phyloP scores from a whole-genome alignment of 2,113 vertebrate genomes.

The Nycticebus coucang region DNA sequence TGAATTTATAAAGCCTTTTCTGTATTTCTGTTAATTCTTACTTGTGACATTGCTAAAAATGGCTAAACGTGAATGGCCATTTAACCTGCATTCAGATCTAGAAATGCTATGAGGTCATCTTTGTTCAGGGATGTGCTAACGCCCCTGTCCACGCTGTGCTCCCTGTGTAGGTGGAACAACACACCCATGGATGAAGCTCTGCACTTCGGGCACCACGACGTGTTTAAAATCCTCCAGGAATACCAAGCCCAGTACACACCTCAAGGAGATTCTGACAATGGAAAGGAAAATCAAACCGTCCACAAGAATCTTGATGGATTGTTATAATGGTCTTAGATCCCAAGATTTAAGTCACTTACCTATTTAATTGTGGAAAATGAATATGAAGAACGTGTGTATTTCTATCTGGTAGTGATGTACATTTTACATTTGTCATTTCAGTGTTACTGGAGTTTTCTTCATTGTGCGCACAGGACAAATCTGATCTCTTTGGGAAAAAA shows the following conservation, averaged over 20 bases:
- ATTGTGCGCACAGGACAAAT: constrained; percentile 85
- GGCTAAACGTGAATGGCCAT: not conserved
- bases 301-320: constrained; percentile 97
- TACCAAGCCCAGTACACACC: constrained; percentile 95
- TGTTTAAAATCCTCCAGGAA: constrained; percentile 96
- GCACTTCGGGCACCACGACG: constrained; percentile 98
- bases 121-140: not conserved
- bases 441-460: constrained; percentile 86
- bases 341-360: constrained; percentile 81
- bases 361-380: constrained; percentile 85
- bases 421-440: constrained; percentile 87
- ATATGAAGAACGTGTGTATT: constrained; percentile 86
- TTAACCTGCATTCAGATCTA: not conserved
- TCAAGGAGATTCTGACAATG: constrained; percentile 82
- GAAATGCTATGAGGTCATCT: not conserved
- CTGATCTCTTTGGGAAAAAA: constrained; percentile 83
- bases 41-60: not conserved
- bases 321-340: constrained; percentile 86
- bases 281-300: constrained; percentile 89
- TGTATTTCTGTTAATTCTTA: not conserved
- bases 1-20: constrained; percentile 18
- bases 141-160: not conserved
- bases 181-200: constrained; percentile 98
- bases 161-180: constrained; percentile 94
- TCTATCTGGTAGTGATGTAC: constrained; percentile 88